These are phyloP conservation scores for Nebria ingens DNA, from an alignment of 1,140 invertebrate species.

Conservation along the genomic window DNA sequence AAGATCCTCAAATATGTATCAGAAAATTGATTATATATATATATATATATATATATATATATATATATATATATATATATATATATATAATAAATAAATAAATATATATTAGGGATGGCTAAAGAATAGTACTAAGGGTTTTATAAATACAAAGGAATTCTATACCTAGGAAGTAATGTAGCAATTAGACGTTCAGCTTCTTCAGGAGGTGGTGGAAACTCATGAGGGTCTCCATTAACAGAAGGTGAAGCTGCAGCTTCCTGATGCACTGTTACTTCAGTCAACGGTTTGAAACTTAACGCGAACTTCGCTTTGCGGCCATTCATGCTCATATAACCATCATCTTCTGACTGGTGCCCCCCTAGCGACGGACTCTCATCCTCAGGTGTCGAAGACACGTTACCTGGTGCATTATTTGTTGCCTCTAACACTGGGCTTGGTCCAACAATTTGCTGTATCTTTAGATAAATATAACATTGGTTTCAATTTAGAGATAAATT, in stretches of 20 bases:
- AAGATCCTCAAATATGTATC: too few species aligned
- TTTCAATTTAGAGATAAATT: not conserved
- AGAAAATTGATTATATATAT: constrained; percentile 12
- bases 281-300: constrained; percentile 52
- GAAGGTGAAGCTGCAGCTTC: constrained; percentile 28
- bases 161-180: constrained; percentile 58
- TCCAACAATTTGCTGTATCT: constrained; percentile 28
- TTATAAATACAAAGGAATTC: too few species aligned
- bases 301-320: constrained; percentile 61
- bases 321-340: constrained; percentile 84
- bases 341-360: constrained; percentile 74
- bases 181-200: constrained; percentile 64
- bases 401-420: constrained; percentile 15
- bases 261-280: constrained; percentile 47
- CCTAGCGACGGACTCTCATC: constrained; percentile 63
- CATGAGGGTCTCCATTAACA: constrained; percentile 26
- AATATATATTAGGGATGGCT: too few species aligned
- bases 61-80: constrained; percentile 12
- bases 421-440: constrained; percentile 17
- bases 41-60: constrained; percentile 8
- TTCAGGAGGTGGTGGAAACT: constrained; percentile 59
- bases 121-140: too few species aligned
- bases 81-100: too few species aligned
- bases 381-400: constrained; percentile 39
- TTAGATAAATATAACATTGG: not conserved